Base-by-base conservation (phyloP, 2,797 vertebrate species). In the Iguana delicatissima region DNA sequence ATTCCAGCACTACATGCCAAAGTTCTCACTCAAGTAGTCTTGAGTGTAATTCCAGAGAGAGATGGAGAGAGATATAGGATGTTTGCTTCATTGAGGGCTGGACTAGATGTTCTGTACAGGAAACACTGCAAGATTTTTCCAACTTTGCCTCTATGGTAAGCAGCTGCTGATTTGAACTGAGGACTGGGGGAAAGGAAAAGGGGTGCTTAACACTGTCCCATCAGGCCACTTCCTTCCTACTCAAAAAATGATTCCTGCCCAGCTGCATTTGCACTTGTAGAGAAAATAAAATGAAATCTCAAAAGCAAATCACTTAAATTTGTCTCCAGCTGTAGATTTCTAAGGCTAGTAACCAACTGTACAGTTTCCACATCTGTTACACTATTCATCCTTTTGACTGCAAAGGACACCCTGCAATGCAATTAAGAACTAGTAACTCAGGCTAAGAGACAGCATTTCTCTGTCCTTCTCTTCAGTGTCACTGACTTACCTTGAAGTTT, bases 401-500 rank as follows among this genome's bases (percentile, higher is more conserved):
- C 35, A 50, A 35, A 20, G 32, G 12, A 20, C 16, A n/a, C 29
- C 46, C 64, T 64, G 57, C 35, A 64, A 64, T 24, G 62, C 24
- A 42, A 62, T 64, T 59, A 59, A 7, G 38, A 32, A 85, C 14
- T 10, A n/a, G 42, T 46, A 85, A 50, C 64, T 72, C 12, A 72
- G 42, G 69, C 14, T 42, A 46, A 50, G 64, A 13, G 4, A 46
- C 10, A 29, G 24, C 50, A 18, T 35, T 81, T 81, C 32, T 55
- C 32, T 29, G 10, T 4, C n/a, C 32, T 14, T 46, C 46, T 32
- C 20, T 18, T n/a, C 4, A 2, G 52, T 35, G 3, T 32, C 0
- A 18, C 8, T 22, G 1, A 38, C 89, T 87, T 91, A 97, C 96
- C 98, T 98, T 97, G 95, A 98, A 98, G 38, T 95, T 97, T 18